Evolutionary conservation across 2,113 vertebrate species (phyloP), one percentile per base, ranked within the genome.

Genomic region (Charadrius vociferus): DNA sequence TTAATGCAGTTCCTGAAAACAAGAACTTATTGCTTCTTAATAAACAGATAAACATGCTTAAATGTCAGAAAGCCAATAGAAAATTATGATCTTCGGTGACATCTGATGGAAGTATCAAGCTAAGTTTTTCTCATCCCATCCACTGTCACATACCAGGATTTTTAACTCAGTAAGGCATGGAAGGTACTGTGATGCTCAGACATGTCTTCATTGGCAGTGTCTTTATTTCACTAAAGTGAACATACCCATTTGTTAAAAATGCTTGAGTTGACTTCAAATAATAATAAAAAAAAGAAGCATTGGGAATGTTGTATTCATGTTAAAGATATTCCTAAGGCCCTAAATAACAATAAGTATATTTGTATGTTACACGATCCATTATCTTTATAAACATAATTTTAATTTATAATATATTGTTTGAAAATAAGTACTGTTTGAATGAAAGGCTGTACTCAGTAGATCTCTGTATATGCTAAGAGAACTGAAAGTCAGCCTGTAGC

Each of bases 401-500:
- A 55, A 77, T 88, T 58, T 49, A 41, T 91, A 72, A 75, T 29
- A 10, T 4, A 12, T 29, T 62, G 14, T 52, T 72, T 67, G 75
- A 66, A 93, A 81, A 85, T 27, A 84, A 30, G 55, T 36, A 37
- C 27, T 68, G 36, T 47, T 88, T 73, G 41, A 85, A 81, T 3
- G 4, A 63, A 81, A 55, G 41, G 45, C 80, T 81, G 37, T 72
- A 65, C 23, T 85, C 49, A 6, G 41, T 45, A 78, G 59, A 37
- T 52, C 20, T 70, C 73, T 50, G 10, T 70, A 55, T 70, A 45
- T 36, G 15, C 58, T 75, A 59, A 74, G 77, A 88, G 71, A 83
- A 41, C 67, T 88, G 63, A 91, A 96, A 90, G 94, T 92, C 95
- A 95, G 90, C 59, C 81, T 89, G 59, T 56, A 87, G 80, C 82